A percentile compares a stretch with the other conserved stretches of the same genome.
Conservation (phyloP, 1,140 invertebrate species). For the Aphaenogaster ashmeadi region DNA sequence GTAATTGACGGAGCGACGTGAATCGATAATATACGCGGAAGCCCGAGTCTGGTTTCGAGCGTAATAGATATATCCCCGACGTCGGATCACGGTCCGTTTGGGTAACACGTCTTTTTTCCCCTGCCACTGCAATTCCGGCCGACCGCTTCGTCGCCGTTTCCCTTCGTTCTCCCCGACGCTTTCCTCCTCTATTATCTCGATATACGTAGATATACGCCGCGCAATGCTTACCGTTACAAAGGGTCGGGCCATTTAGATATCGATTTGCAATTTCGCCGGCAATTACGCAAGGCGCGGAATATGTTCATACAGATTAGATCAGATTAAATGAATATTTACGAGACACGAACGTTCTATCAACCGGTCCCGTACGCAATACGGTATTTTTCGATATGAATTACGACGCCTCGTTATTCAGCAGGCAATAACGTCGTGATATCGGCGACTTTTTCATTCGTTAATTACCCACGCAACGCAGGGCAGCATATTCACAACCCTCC, state of each 20-base stretch:
- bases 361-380: conserved; percentile 33
- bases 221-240: conserved; percentile 51
- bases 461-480: not conserved
- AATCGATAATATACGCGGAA: conserved; percentile 59
- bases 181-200: conserved; percentile 32
- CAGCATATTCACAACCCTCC: not conserved
- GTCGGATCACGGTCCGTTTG: conserved; percentile 32
- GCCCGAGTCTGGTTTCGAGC: not conserved
- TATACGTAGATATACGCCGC: conserved; percentile 31
- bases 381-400: conserved; percentile 50
- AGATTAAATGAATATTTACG: conserved; percentile 80
- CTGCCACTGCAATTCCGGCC: not conserved
- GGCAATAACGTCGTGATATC: not conserved
- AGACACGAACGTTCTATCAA: conserved; percentile 33
- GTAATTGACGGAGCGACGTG: conserved; percentile 63
- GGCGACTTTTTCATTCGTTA: conserved; percentile 7
- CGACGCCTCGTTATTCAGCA: conserved; percentile 13
- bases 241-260: conserved; percentile 72
- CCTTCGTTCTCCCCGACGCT: not conserved
- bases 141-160: conserved; percentile 20
- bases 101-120: conserved; percentile 6
- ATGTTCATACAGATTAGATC: conserved; percentile 77
- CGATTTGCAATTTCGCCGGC: conserved; percentile 79
- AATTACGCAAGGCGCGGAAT: conserved; percentile 77
- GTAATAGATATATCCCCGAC: conserved; percentile 57